Evolutionary conservation across 2,113 vertebrate species (phyloP), one percentile per base, ranked within the genome.

Genomic region (Myiopsitta monachus): DNA sequence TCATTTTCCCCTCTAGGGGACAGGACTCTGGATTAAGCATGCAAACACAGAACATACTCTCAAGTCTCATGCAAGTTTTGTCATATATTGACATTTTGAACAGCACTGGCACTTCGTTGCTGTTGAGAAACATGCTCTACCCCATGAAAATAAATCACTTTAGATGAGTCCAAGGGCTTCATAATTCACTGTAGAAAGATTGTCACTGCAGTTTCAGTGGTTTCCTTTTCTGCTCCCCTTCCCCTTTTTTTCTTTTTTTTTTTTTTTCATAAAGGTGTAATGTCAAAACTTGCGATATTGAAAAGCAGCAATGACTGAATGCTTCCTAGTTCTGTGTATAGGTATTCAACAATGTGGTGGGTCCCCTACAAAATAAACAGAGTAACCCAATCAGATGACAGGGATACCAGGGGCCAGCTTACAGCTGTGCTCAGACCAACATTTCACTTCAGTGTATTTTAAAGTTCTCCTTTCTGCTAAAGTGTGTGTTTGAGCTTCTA

Each of bases 51-150:
- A 73, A 57, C 14, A 3, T 22, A 6, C 33, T 77, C 24, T 78
- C 6, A 33, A 24, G 22, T 72, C n/a, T 64, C 1, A 0, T 16
- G 3, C 0, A 5, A 73, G 24, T 39, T 87, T 72, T 66, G 39
- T 43, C 33, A 9, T 26, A 9, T 28, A 7, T 39, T 33, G 30
- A 33, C 18, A 6, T 87, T 95, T 67, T 52, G 43, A 80, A 39
- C 73, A 46, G 63, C 18, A 3, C 16, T 30, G 49, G 38, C 24
- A 28, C 59, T 41, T 77, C 2, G 5, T 16, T 24, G 44, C 30
- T 82, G 16, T 6, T 81, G 69, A 68, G 85, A 64, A 89, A 62
- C 27, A 57, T 38, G 11, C 28, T 68, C 27, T 51, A 14, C n/a
- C 18, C 22, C 57, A 59, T 36, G 72, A 67, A 87, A 68, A 33